Base-by-base conservation (phyloP, 2,113 vertebrate species). In the Holacanthus passer region DNA sequence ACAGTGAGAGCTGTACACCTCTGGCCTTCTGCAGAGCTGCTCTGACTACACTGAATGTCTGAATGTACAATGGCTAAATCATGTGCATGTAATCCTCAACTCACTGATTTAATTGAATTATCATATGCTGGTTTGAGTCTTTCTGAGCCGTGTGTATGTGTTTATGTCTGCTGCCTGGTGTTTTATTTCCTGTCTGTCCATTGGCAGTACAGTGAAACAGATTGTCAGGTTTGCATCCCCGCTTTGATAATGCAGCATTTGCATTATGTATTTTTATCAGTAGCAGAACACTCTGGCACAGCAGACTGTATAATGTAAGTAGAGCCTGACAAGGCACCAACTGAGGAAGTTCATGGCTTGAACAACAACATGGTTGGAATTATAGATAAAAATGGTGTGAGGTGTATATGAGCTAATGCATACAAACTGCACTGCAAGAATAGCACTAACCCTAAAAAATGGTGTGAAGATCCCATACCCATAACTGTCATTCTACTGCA, bases 251-350 rank as follows among this genome's bases (percentile, higher is more conserved):
- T 60, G 77, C 86, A 82, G 85, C 76, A 82, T 79, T 87, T 77
- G 73, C 83, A 84, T 52, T 76, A 76, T 89, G 73, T 91, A 88
- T 91, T 85, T 92, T 90, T 89, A 91, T 88, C 86, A 84, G 81
- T 64, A 70, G 58, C 72, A 63, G 73, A 64, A 70, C 75, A 91
- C 59, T 65, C 58, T 78, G 79, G 75, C 69, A 41, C 50, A 32
- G 76, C 59, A 65, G 45, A 56, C 76, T 37, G 69, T 31, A 48
- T 79, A 76, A 81, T 83, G 63, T 52, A 71, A 81, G 73, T 73
- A 31, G 6, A 76, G 69, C 64, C 41, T 60, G 60, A 79, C 62
- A 50, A 3, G 16, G 24, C 56, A 55, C 41, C 75, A 65, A 60
- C 50, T 43, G 48, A 79, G 53, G 70, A 77, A 29, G 65, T 66